Base-by-base conservation (phyloP, 2,797 vertebrate species). In the Artibeus jamaicensis region DNA sequence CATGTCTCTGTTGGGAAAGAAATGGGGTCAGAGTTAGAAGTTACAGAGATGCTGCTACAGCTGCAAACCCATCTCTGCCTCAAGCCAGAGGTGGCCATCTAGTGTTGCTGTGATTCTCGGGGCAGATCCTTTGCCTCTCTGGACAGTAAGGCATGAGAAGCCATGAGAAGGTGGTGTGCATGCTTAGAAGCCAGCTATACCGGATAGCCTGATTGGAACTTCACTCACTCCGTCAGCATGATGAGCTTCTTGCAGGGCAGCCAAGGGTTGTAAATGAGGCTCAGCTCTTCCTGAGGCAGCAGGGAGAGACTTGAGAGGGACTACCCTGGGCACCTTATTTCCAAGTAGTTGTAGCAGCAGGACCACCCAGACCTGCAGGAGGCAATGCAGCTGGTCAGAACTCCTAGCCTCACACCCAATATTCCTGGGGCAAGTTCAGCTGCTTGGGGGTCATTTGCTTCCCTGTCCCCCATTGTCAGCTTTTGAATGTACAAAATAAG, bases 201-300 rank as follows among this genome's bases (percentile, higher is more conserved):
- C 39, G 0, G 0, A 29, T 4, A 26, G 48, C n/a, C 34, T 42
- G 34, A 4, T 0, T 2, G 42, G 32, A 84, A 9, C 59, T 26
- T 24, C 39, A 95, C 96, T 96, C 73, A 97, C 93, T 86, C 55
- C 4, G 71, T 53, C 82, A 92, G 46, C 95, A 96, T 97, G 65
- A 24, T 48, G 46, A 57, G 19, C 57, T 73, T 34, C 83, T n/a
- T 18, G 9, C 85, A 77, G 50, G 18, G 70, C 16, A 0, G 10
- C 48, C 0, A 1, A 16, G 0, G 29, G 29, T 50, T 0, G 0
- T 16, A 15, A 37, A 32, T n/a, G 48, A 59, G 59, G 15, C 82
- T 62, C 53, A 26, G 26, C 15, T 53, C 46, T 50, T 48, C 62
- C 1, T 0, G 22, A 57, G 19, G 14, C 29, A 62, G 71, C 37